These are phyloP conservation scores for Hirtodrosophila trivittata DNA, from an alignment of 2,888 invertebrate genomes.

Conservation along the genomic window DNA sequence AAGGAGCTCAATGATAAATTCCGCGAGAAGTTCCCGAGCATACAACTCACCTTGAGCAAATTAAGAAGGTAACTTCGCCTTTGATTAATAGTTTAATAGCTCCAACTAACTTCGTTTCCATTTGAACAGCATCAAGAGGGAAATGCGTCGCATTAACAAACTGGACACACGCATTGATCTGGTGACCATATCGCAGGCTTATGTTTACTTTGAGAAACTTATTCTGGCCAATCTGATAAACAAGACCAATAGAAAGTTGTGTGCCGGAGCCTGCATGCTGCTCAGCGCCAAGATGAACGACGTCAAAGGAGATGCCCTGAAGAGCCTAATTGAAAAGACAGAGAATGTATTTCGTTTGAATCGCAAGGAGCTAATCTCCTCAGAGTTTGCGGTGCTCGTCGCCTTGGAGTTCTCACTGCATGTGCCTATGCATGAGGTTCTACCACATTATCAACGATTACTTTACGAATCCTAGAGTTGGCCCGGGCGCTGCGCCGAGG, in stretches of 20 bases:
- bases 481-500: constrained; percentile 79
- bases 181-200: constrained; percentile 96
- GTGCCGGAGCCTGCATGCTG: constrained; percentile 96
- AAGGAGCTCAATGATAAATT: constrained; percentile 99
- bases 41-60: constrained; percentile 97
- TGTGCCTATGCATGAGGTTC: constrained; percentile 94
- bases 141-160: constrained; percentile 96
- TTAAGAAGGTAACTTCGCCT: constrained; percentile 90
- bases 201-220: constrained; percentile 99
- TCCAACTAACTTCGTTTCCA: not conserved
- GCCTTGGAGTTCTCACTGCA: constrained; percentile 97
- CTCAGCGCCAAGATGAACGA: constrained; percentile 98
- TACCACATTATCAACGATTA: constrained; percentile 97
- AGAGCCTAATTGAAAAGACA: constrained; percentile 95
- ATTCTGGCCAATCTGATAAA: constrained; percentile 96
- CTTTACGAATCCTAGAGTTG: constrained; percentile 94
- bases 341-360: constrained; percentile 95
- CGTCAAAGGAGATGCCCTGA: constrained; percentile 94
- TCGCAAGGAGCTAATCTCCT: constrained; percentile 94
- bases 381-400: constrained; percentile 97
- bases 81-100: not conserved
- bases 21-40: constrained; percentile 95
- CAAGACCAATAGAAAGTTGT: constrained; percentile 97
- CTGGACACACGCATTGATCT: constrained; percentile 93
- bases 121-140: constrained; percentile 92